These are phyloP conservation scores for Hippoglossus stenolepis DNA, from an alignment of 2,113 vertebrate genomes.

Conservation along the genomic window DNA sequence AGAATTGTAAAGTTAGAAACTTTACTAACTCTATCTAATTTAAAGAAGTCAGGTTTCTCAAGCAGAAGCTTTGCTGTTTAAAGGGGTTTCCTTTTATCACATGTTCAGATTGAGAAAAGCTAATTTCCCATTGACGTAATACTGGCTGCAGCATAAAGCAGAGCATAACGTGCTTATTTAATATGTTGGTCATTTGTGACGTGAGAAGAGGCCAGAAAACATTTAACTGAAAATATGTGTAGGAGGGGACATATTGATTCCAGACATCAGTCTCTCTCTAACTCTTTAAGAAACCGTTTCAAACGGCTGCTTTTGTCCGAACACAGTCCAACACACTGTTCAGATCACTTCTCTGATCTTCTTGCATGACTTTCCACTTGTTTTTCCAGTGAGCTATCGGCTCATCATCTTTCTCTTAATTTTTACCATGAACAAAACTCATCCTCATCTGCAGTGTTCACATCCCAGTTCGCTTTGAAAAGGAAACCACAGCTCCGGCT, in stretches of 20 bases:
- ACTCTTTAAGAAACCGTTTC: background rate
- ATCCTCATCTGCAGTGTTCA: background rate
- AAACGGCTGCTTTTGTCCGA: slow-evolving; percentile 7
- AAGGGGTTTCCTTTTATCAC: background rate
- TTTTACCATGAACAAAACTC: too few species aligned
- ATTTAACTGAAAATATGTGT: slow-evolving; percentile 4
- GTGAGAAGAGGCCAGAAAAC: slow-evolving; percentile 6
- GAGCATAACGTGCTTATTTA: background rate
- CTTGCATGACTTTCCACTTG: background rate
- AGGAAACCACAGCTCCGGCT: background rate
- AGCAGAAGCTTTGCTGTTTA: background rate
- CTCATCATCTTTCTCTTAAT: background rate
- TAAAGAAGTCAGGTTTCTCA: background rate
- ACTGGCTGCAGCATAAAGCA: background rate
- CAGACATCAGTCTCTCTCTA: slow-evolving; percentile 10
- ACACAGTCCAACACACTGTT: slow-evolving; percentile 13
- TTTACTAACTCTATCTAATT: background rate
- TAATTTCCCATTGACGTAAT: background rate
- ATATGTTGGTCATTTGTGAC: slow-evolving; percentile 5
- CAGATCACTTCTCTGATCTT: background rate
- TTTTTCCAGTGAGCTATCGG: background rate
- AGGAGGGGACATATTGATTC: slow-evolving; percentile 17
- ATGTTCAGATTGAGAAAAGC: background rate
- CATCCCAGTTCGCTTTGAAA: background rate
- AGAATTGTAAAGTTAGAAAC: background rate